Percentiles rank a stretch among this genome's conserved stretches.
Evolutionary conservation across 2,113 vertebrate species (phyloP).

Genomic region (Oryzias javanicus): DNA sequence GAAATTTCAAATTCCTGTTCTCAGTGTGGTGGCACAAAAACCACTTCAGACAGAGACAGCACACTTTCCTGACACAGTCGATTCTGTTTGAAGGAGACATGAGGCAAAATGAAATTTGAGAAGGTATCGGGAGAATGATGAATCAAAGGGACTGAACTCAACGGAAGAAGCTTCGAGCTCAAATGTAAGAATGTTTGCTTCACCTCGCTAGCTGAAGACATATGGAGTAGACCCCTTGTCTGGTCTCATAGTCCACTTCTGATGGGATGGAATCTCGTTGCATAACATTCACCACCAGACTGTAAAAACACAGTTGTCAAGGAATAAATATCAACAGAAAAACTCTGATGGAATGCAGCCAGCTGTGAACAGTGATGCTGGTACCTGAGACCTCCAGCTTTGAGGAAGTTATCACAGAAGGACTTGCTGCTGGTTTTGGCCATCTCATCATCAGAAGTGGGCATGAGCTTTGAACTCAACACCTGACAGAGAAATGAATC

Average conservation of each 20-base stretch:
- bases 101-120: too few species aligned
- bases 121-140: too few species aligned
- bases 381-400: constrained; percentile 95
- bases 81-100: too few species aligned
- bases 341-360: background rate
- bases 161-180: too few species aligned
- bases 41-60: too few species aligned
- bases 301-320: constrained; percentile 52
- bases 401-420: constrained; percentile 98
- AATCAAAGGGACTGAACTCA: too few species aligned
- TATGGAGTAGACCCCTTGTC: constrained; percentile 98
- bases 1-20: too few species aligned
- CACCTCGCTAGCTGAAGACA: constrained; percentile 96
- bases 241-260: constrained; percentile 97
- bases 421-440: constrained; percentile 98
- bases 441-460: constrained; percentile 98
- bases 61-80: too few species aligned
- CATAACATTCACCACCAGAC: constrained; percentile 99
- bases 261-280: constrained; percentile 97
- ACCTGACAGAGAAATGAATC: constrained; percentile 76
- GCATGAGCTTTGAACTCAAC: constrained; percentile 99
- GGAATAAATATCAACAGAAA: background rate
- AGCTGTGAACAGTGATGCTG: background rate
- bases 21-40: too few species aligned
- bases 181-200: background rate